These are phyloP conservation scores for Tychaedon coryphoeus DNA, from an alignment of 2,113 vertebrate species.

Conservation along the genomic window DNA sequence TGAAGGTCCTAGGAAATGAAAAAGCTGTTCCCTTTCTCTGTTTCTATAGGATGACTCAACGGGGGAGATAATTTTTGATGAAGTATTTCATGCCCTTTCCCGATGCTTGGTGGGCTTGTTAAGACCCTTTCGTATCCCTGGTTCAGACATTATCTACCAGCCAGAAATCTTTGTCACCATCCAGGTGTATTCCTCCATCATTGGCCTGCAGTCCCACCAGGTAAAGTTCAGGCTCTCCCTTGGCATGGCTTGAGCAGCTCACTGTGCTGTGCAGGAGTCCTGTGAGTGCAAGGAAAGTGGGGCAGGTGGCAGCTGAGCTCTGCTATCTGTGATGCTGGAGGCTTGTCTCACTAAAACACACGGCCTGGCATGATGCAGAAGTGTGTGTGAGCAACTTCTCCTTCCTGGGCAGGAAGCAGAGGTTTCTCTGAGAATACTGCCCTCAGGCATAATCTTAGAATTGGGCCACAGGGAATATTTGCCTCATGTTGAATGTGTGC, in stretches of 20 bases:
- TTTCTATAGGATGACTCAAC: constrained; percentile 90
- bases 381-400: background rate
- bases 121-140: constrained; percentile 89
- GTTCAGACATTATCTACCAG: constrained; percentile 86
- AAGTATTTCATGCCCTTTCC: constrained; percentile 93
- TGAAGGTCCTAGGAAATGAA: background rate
- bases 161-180: constrained; percentile 97
- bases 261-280: background rate
- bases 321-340: background rate
- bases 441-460: background rate
- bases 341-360: background rate
- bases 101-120: constrained; percentile 88
- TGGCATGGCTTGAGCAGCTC: fast-evolving
- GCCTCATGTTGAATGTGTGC: fast-evolving
- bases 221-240: constrained; percentile 61
- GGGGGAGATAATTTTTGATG: constrained; percentile 96
- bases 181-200: constrained; percentile 94
- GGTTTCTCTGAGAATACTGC: background rate
- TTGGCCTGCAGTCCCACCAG: constrained; percentile 93
- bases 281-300: fast-evolving
- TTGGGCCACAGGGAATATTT: background rate
- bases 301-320: background rate
- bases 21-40: background rate
- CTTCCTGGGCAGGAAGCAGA: background rate
- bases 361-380: background rate